These are phyloP conservation scores for Drosophila vallismaia DNA, from an alignment of 2,888 invertebrate species.

Conservation along the genomic window DNA sequence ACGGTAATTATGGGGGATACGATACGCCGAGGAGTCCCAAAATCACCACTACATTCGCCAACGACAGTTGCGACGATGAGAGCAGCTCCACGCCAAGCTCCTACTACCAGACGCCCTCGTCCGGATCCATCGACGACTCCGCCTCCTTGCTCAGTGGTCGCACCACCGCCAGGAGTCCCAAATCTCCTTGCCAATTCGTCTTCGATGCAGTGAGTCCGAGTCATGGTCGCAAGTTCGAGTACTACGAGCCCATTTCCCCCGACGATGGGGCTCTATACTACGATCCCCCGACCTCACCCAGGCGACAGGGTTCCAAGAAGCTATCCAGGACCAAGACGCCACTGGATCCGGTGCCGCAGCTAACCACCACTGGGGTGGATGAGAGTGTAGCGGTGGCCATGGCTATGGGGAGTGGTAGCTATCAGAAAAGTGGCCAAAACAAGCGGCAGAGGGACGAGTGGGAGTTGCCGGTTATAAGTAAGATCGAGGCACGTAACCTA, in stretches of 20 bases:
- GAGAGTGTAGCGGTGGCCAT: constrained; percentile 28
- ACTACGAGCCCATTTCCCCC: constrained; percentile 82
- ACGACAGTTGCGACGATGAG: constrained; percentile 78
- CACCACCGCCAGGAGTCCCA: constrained; percentile 84
- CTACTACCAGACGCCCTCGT: constrained; percentile 81
- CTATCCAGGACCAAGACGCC: constrained; percentile 51
- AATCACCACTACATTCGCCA: constrained; percentile 83
- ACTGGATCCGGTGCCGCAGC: constrained; percentile 59
- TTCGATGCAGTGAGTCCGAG: constrained; percentile 84
- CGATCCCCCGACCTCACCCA: constrained; percentile 68
- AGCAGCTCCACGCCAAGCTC: constrained; percentile 77
- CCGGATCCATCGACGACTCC: constrained; percentile 78
- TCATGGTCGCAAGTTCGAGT: constrained; percentile 81
- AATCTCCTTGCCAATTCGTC: constrained; percentile 86
- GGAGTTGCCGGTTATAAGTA: constrained; percentile 73
- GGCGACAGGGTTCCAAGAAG: constrained; percentile 73
- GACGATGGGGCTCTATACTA: constrained; percentile 76
- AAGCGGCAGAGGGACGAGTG: constrained; percentile 73
- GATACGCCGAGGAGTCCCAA: constrained; percentile 83
- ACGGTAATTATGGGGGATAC: constrained; percentile 61
- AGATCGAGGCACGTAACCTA: constrained; percentile 71
- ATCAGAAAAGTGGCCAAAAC: constrained; percentile 17
- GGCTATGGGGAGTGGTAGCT: constrained; percentile 20
- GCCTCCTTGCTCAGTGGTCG: constrained; percentile 66
- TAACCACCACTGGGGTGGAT: constrained; percentile 51